These are phyloP conservation scores for Meandrusa payeni DNA, from an alignment of 2,888 invertebrate species.

Conservation along the genomic window DNA sequence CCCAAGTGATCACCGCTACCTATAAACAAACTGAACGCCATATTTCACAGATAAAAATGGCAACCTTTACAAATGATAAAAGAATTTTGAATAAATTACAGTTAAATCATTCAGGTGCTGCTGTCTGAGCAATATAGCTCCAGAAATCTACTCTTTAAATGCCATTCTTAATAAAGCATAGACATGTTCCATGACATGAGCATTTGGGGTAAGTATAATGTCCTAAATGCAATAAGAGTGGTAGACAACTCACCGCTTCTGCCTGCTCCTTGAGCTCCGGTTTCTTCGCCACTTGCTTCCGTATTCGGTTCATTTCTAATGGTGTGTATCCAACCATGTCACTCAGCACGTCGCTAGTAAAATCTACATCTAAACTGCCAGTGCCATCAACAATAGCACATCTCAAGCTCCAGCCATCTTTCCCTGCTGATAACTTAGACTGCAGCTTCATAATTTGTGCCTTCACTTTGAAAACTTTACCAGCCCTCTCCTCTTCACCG, in stretches of 20 bases:
- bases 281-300: slow-evolving; percentile 53
- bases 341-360: slow-evolving; percentile 79
- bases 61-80: too few species aligned
- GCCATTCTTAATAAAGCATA: too few species aligned
- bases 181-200: too few species aligned
- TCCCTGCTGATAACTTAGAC: slow-evolving; percentile 76
- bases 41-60: too few species aligned
- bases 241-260: slow-evolving; percentile 55
- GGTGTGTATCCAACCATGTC: slow-evolving; percentile 73
- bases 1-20: too few species aligned
- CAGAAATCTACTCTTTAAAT: too few species aligned
- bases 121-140: too few species aligned
- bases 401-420: slow-evolving; percentile 77
- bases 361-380: slow-evolving; percentile 74
- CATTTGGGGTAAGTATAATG: too few species aligned
- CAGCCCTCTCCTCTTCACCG: slow-evolving; percentile 44
- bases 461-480: slow-evolving; percentile 75
- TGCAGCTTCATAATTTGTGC: slow-evolving; percentile 78
- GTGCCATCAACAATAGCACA: slow-evolving; percentile 81
- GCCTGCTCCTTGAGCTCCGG: slow-evolving; percentile 58
- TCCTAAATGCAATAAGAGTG: too few species aligned
- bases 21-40: too few species aligned
- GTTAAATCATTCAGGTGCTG: too few species aligned
- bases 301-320: slow-evolving; percentile 63
- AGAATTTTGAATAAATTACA: too few species aligned